Conservation (phyloP, 2,888 invertebrate species). For the Epinotia brunnichana region DNA sequence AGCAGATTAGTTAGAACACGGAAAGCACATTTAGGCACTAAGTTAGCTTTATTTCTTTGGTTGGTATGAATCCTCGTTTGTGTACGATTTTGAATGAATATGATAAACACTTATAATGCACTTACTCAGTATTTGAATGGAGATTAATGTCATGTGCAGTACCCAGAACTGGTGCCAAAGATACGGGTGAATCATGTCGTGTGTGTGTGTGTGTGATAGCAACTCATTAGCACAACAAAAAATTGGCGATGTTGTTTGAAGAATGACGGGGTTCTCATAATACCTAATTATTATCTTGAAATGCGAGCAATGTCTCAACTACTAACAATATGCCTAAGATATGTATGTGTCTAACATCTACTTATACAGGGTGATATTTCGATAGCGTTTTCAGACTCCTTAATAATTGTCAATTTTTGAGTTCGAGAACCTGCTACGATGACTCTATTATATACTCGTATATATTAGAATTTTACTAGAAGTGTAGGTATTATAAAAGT, state of each 20-base stretch:
- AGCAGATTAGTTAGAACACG: not conserved
- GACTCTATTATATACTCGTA: too few relatives aligned
- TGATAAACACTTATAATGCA: not conserved
- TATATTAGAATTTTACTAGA: too few relatives aligned
- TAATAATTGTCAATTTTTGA: too few relatives aligned
- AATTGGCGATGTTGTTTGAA: constrained; percentile 37
- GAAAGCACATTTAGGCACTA: not conserved
- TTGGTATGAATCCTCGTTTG: not conserved
- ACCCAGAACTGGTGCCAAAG: not conserved
- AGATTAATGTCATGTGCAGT: not conserved
- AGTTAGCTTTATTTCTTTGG: not conserved
- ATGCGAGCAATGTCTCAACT: constrained; percentile 22
- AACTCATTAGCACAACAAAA: constrained; percentile 34
- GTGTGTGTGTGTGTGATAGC: too few relatives aligned
- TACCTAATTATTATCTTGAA: constrained; percentile 1
- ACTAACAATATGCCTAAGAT: not conserved
- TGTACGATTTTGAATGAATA: not conserved
- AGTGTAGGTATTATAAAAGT: too few relatives aligned
- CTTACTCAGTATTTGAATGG: not conserved
- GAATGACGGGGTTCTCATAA: constrained; percentile 37
- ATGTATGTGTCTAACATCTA: too few relatives aligned
- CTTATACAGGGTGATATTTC: too few relatives aligned
- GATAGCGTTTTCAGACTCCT: too few relatives aligned
- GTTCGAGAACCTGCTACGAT: too few relatives aligned
- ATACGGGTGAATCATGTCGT: constrained; percentile 21